Percentiles rank a stretch among this genome's conserved stretches.
phyloP scores from a whole-genome alignment of 2,797 vertebrate genomes.

The Psittacula echo region DNA sequence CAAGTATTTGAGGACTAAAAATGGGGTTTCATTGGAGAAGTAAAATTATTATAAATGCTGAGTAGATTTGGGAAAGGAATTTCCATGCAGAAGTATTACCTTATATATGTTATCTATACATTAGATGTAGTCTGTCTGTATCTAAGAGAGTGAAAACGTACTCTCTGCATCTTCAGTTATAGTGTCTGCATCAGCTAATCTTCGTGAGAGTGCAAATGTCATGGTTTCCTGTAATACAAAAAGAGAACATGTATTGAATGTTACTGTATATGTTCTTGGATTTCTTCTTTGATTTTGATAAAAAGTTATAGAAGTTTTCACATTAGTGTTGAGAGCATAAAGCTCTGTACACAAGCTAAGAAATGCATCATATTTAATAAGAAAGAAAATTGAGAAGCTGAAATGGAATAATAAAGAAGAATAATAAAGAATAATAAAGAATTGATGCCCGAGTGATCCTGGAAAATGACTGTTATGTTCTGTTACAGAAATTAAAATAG shows the following conservation, averaged over 20 bases:
- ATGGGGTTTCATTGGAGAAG: not conserved
- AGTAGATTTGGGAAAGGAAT: not conserved
- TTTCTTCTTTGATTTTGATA: not conserved
- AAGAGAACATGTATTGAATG: not conserved
- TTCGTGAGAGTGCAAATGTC: not conserved
- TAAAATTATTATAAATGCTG: not conserved
- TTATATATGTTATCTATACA: not conserved
- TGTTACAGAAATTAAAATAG: slow-evolving; percentile 35
- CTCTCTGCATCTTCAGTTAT: not conserved
- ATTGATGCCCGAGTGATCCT: not conserved
- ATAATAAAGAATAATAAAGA: not conserved
- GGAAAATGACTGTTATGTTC: not conserved
- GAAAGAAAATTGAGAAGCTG: slow-evolving; percentile 36
- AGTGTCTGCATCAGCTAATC: not conserved
- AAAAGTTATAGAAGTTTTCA: not conserved
- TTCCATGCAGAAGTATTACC: not conserved
- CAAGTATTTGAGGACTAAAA: not conserved
- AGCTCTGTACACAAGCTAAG: not conserved
- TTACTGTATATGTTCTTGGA: not conserved
- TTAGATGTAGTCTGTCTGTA: not conserved
- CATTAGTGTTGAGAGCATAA: not conserved
- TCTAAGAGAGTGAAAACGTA: not conserved
- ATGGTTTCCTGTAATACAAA: not conserved
- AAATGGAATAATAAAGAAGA: not conserved
- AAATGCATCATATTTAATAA: slow-evolving; percentile 24